phyloP scores from a whole-genome alignment of 1,140 invertebrate genomes.

The Trachelipus rathkii region DNA sequence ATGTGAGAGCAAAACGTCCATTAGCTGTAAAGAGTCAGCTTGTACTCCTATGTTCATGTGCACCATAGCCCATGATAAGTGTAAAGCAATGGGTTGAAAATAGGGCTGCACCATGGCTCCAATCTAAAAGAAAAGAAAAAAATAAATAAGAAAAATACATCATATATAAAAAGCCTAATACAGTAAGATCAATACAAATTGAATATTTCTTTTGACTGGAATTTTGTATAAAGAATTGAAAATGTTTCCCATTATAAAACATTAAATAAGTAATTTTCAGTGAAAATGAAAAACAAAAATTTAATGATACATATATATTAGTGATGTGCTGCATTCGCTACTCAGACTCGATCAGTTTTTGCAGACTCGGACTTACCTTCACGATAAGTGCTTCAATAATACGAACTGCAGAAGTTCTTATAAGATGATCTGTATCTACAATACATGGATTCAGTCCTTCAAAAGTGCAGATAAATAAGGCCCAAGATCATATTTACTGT shows the following conservation, averaged over 20 bases:
- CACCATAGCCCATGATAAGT: neutral
- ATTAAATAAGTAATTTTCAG: too few species aligned
- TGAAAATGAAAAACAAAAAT: too few species aligned
- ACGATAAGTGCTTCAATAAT: constrained; percentile 62
- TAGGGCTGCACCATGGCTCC: neutral
- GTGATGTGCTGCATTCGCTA: too few species aligned
- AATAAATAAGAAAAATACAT: neutral
- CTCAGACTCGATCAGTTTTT: too few species aligned
- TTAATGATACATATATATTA: too few species aligned
- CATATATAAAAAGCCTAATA: too few species aligned
- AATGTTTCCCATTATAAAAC: too few species aligned
- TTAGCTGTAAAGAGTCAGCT: neutral
- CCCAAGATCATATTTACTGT: constrained; percentile 56
- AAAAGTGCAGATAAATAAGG: constrained; percentile 61
- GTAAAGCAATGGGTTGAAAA: neutral
- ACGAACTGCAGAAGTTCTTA: constrained; percentile 65
- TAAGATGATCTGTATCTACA: constrained; percentile 66
- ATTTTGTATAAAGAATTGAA: too few species aligned
- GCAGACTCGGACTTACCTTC: constrained; percentile 49
- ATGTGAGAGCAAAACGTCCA: neutral
- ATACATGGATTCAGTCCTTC: constrained; percentile 64
- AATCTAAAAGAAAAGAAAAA: neutral
- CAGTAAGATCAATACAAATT: too few species aligned
- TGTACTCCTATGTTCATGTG: neutral
- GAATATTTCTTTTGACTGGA: too few species aligned